phyloP scores from a whole-genome alignment of 2,888 invertebrate species.

The Caenorhabditis imperialis region DNA sequence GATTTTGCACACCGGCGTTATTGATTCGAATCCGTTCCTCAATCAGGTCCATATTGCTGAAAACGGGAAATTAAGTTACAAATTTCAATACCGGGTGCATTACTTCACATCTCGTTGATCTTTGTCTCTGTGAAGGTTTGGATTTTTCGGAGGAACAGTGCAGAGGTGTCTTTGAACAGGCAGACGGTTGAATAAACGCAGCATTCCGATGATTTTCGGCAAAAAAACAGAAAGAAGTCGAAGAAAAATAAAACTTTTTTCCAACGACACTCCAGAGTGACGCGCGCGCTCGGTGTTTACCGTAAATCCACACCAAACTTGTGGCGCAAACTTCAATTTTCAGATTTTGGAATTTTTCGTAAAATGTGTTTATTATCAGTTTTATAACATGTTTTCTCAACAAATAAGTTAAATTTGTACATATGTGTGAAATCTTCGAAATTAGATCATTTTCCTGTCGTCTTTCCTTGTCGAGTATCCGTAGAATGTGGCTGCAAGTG shows the following conservation, averaged over 20 bases:
- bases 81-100: slow-evolving; percentile 7
- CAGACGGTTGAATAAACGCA: slow-evolving; percentile 9
- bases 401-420: slow-evolving; percentile 22
- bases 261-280: slow-evolving; percentile 24
- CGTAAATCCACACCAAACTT: slow-evolving; percentile 23
- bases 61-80: background rate
- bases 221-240: background rate
- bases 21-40: slow-evolving; percentile 62
- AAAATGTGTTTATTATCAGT: too few species aligned
- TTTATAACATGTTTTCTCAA: too few species aligned
- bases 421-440: background rate
- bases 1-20: slow-evolving; percentile 26
- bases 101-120: slow-evolving; percentile 66
- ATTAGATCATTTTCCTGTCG: slow-evolving; percentile 26
- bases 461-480: slow-evolving; percentile 51
- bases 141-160: slow-evolving; percentile 49
- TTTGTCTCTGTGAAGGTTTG: slow-evolving; percentile 54
- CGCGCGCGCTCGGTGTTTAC: slow-evolving; percentile 14
- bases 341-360: too few species aligned
- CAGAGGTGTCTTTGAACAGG: slow-evolving; percentile 23
- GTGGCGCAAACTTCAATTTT: slow-evolving; percentile 11
- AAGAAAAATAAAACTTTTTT: background rate
- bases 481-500: slow-evolving; percentile 52
- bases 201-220: slow-evolving; percentile 5
- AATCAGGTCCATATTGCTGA: slow-evolving; percentile 68